A percentile compares a stretch with the other conserved stretches of the same genome.
Conservation (phyloP, 2,113 vertebrate genomes). For the Phyllostomus hastatus region DNA sequence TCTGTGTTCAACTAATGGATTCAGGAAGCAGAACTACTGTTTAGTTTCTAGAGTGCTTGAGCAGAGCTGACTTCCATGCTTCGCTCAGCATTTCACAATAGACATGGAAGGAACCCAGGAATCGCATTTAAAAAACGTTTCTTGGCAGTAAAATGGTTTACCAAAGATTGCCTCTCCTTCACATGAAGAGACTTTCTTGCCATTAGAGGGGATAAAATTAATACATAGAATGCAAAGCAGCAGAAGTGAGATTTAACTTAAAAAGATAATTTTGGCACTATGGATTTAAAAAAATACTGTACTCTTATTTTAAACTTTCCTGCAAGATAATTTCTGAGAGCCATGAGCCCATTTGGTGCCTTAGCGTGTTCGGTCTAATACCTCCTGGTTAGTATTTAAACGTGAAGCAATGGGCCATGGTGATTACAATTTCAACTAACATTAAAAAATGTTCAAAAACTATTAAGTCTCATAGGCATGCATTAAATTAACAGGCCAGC, state of each 20-base stretch:
- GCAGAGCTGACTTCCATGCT: not conserved
- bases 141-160: conserved; percentile 13
- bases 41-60: not conserved
- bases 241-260: not conserved
- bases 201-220: not conserved
- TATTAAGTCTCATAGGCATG: not conserved
- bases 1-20: not conserved
- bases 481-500: not conserved
- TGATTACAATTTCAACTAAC: not conserved
- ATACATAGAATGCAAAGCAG: not conserved
- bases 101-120: conserved; percentile 17
- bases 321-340: not conserved
- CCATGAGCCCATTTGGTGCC: not conserved
- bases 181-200: not conserved
- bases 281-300: not conserved
- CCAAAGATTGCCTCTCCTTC: not conserved
- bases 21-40: not conserved
- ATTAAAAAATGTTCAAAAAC: not conserved
- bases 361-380: not conserved
- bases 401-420: not conserved
- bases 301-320: not conserved
- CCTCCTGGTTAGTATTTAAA: not conserved
- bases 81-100: not conserved
- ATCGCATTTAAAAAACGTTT: not conserved
- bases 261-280: not conserved